These are phyloP conservation scores for Idaea biselata DNA, from an alignment of 2,888 invertebrate species.

Conservation along the genomic window DNA sequence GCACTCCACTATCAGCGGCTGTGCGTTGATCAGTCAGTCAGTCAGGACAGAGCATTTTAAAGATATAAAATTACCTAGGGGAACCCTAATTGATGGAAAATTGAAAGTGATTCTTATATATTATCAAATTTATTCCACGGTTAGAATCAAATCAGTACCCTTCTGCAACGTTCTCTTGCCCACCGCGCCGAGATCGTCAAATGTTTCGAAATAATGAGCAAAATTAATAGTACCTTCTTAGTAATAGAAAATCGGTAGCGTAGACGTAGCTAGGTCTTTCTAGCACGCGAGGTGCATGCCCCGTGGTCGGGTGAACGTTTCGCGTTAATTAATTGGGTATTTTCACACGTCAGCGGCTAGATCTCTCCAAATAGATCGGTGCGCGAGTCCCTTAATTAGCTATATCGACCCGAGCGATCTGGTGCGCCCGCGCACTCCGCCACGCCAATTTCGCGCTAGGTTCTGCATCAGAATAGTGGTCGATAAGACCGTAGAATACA, in stretches of 20 bases:
- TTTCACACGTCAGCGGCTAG: conserved; percentile 79
- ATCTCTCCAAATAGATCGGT: conserved; percentile 79
- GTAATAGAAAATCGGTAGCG: conserved; percentile 48
- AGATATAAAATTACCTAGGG: no score
- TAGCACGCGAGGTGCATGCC: conserved; percentile 69
- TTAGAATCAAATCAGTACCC: no score
- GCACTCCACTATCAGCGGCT: no score
- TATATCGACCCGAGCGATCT: conserved; percentile 70
- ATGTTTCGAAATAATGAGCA: conserved; percentile 49
- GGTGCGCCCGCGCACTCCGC: conserved; percentile 69
- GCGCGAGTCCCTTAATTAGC: conserved; percentile 76
- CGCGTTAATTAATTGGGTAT: conserved; percentile 80
- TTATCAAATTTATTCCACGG: no score
- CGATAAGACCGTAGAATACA: conserved; percentile 72
- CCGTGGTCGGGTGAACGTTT: conserved; percentile 58
- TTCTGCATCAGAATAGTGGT: conserved; percentile 61
- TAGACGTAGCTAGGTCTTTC: conserved; percentile 48
- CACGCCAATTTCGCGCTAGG: conserved; percentile 78
- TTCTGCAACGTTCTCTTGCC: no score
- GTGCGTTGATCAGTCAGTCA: no score
- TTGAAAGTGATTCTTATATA: no score
- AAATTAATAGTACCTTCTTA: neutral
- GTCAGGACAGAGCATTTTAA: no score
- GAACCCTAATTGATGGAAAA: no score
- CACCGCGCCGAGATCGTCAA: conserved; percentile 30